These are phyloP conservation scores for Tiphia femorata DNA, from an alignment of 2,888 invertebrate species.

Conservation along the genomic window DNA sequence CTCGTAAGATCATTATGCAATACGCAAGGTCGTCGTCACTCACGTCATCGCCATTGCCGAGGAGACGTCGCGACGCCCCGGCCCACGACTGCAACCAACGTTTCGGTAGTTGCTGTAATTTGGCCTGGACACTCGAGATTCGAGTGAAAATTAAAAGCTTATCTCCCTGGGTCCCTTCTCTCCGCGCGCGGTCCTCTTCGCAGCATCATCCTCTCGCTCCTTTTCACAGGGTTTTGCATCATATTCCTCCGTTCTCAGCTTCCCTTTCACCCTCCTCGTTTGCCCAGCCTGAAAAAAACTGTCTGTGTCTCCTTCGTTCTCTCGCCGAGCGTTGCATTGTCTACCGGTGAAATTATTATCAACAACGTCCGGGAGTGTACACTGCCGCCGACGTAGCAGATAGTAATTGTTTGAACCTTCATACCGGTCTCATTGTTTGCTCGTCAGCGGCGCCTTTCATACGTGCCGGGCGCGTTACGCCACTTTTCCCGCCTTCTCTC, in stretches of 20 bases:
- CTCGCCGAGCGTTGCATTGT: constrained; percentile 40
- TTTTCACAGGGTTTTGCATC: constrained; percentile 12
- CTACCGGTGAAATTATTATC: constrained; percentile 53
- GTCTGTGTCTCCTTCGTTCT: too few species aligned
- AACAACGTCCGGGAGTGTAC: constrained; percentile 32
- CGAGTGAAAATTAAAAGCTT: constrained; percentile 59
- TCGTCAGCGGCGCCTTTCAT: constrained; percentile 37
- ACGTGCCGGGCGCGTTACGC: constrained; percentile 11
- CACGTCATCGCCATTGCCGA: constrained; percentile 13
- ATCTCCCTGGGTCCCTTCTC: constrained; percentile 47
- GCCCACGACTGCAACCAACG: too few species aligned
- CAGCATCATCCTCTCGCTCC: constrained; percentile 13
- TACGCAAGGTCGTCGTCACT: constrained; percentile 26
- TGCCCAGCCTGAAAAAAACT: too few species aligned
- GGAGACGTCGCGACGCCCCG: too few species aligned
- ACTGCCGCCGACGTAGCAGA: constrained; percentile 40
- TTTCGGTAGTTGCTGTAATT: constrained; percentile 59
- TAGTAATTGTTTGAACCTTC: constrained; percentile 49
- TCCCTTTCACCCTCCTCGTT: neutral
- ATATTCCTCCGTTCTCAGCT: neutral
- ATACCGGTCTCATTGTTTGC: constrained; percentile 44
- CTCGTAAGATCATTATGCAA: constrained; percentile 58
- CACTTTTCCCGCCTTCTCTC: neutral
- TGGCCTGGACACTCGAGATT: constrained; percentile 33
- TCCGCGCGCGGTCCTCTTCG: too few species aligned